phyloP scores from a whole-genome alignment of 2,113 vertebrate genomes.

The Alligator mississippiensis region DNA sequence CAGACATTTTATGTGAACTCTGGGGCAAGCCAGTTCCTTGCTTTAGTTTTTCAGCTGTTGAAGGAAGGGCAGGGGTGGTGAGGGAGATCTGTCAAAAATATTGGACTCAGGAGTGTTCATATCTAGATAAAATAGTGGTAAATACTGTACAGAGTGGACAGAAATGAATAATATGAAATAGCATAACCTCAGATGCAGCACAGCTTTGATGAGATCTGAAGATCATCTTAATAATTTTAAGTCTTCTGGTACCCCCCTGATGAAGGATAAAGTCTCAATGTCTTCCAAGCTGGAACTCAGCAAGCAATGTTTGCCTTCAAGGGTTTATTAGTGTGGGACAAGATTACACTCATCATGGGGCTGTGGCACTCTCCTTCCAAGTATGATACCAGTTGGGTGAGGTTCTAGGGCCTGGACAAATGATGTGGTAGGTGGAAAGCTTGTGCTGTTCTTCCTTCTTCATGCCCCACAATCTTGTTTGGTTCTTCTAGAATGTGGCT shows the following conservation, averaged over 20 bases:
- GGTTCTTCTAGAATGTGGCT: not conserved
- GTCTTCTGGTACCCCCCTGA: not conserved
- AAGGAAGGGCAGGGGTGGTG: not conserved
- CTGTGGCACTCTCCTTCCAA: too few relatives aligned
- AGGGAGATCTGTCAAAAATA: not conserved
- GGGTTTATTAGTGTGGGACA: too few relatives aligned
- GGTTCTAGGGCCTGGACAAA: too few relatives aligned
- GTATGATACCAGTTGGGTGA: too few relatives aligned
- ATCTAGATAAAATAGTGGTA: not conserved
- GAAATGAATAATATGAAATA: not conserved
- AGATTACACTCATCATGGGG: too few relatives aligned
- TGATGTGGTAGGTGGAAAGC: too few relatives aligned
- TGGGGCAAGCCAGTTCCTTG: not conserved
- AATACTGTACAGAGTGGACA: not conserved
- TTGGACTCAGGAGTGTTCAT: not conserved
- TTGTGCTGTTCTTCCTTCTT: not conserved
- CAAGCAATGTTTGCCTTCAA: too few relatives aligned
- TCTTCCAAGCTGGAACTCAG: not conserved
- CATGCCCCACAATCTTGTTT: not conserved
- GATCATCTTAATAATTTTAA: not conserved
- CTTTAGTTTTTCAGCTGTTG: not conserved
- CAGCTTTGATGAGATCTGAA: not conserved
- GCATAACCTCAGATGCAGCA: not conserved
- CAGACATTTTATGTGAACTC: not conserved
- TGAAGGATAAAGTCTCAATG: not conserved